Evolutionary conservation across 1,140 invertebrate species (phyloP), one percentile per base, ranked within the genome.

Genomic region (Helicoverpa zea): DNA sequence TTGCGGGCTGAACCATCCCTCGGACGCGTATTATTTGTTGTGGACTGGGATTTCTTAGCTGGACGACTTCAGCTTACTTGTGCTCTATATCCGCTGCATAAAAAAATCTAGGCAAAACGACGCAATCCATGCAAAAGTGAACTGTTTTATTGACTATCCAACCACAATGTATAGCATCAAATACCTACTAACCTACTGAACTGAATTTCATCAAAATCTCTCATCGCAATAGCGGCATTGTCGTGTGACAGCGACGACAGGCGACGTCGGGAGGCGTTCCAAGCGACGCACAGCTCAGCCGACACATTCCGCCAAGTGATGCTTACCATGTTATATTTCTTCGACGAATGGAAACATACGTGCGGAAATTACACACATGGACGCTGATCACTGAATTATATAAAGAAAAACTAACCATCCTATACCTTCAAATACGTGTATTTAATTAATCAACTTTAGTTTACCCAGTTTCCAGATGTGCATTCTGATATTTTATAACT

Each of bases 281-380:
- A 2, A 43, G 63, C 7, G 16, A 11, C 12, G 0, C 10, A 47
- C 47, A 35, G 30, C 30, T 43, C 14, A 43, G 13, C 5, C 11
- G 56, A 14, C 30, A n/a, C 43, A 56, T 56, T 51, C 29, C 43
- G 3, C 14, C 58, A 7, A 59, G 43, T 29, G 30, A 29, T 12
- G 56, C 73, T 51, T 51, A 51, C 56, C 73, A 49, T 30, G 56
- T 49, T 61, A 75, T 63, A 75, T 52, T 75, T 51, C 56, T 75
- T 61, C 49, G 13, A 75, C 35, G 43, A 63, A 63, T 47, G 16
- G 12, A 49, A 51, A 61, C 35, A 63, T 29, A 75, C 35, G 56
- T 10, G 16, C 3, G 4, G 7, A 14, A 10, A 51, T 49, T 10
- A 23, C 66, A 16, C 16, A 54, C 49, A 23, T 59, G 58, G 10